Conservation (phyloP, 2,888 invertebrate genomes). For the Limnephilus marmoratus region DNA sequence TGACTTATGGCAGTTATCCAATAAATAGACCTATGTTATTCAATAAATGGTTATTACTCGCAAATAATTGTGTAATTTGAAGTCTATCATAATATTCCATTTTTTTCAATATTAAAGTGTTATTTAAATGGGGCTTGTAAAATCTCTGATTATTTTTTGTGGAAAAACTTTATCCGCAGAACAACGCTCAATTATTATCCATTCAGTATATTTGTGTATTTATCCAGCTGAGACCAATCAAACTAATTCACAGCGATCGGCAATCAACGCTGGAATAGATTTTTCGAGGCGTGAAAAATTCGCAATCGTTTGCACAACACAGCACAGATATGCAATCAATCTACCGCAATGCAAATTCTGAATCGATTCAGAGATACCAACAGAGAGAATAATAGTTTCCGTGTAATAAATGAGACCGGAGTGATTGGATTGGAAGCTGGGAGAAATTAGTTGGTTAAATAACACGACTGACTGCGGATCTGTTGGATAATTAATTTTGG, state of each 20-base stretch:
- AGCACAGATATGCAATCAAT: not conserved
- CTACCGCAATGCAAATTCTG: not conserved
- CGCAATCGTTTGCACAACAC: not conserved
- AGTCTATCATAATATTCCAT: no score
- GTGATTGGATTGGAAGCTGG: not conserved
- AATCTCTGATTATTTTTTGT: no score
- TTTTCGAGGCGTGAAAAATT: not conserved
- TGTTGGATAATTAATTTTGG: conserved; percentile 7
- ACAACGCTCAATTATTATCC: no score
- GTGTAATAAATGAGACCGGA: not conserved
- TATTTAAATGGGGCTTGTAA: no score
- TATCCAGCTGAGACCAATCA: no score
- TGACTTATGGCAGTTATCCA: no score
- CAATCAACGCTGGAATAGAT: not conserved
- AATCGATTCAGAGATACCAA: not conserved
- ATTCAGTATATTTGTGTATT: no score
- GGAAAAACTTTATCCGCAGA: no score
- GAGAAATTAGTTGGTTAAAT: conserved; percentile 6
- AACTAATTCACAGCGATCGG: not conserved
- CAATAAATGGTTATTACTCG: no score
- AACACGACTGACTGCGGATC: not conserved
- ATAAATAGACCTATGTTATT: no score
- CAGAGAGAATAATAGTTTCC: not conserved
- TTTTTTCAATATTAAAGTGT: no score
- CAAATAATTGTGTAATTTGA: no score